Evolutionary conservation across 2,113 vertebrate species (phyloP), one percentile per base, ranked within the genome.

Genomic region (Heloderma charlesbogerti): DNA sequence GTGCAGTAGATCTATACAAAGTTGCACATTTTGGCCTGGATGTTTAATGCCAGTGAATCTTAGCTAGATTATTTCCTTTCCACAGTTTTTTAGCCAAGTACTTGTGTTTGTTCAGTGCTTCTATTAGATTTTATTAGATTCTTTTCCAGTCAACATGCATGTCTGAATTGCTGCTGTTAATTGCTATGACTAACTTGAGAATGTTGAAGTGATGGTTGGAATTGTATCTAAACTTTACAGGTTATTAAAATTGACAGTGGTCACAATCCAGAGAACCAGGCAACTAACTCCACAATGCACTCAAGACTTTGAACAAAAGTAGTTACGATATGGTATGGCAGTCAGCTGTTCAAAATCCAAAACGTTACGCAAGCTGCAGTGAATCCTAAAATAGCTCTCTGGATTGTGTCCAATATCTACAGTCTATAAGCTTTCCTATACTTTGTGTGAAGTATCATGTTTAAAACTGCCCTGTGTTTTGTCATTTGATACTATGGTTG

Each of bases 1-100:
- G 63, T 91, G 89, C 87, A 95, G 92, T 94, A 96, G 81, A 95
- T 93, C 91, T 93, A 82, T 74, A 77, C 92, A 71, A 90, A 67
- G 86, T 3, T 74, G 87, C 87, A 0, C 48, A 0, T 88, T 12
- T 94, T 94, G 80, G 84, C 89, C 67, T 94, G 78, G 86, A 87
- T 91, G 93, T 93, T 92, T 96, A 87, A 88, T 92, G 93, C 92
- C 94, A 91, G 90, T 71, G 75, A 86, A 88, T 94, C 89, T 86
- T 94, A 83, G 4, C 86, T 92, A 91, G 31, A 90, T 87, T 74
- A 31, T 66, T 54, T 63, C 48, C 85, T 60, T 25, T 84, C 25
- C 71, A 71, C 3, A 51, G 29, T 67, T 63, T 75, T 37, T 60
- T 71, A 79, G 83, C n/a, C 86, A 48, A 27, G 16, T 83, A 40